These are phyloP conservation scores for Bombus confusus DNA, from an alignment of 1,140 invertebrate species.

Conservation along the genomic window DNA sequence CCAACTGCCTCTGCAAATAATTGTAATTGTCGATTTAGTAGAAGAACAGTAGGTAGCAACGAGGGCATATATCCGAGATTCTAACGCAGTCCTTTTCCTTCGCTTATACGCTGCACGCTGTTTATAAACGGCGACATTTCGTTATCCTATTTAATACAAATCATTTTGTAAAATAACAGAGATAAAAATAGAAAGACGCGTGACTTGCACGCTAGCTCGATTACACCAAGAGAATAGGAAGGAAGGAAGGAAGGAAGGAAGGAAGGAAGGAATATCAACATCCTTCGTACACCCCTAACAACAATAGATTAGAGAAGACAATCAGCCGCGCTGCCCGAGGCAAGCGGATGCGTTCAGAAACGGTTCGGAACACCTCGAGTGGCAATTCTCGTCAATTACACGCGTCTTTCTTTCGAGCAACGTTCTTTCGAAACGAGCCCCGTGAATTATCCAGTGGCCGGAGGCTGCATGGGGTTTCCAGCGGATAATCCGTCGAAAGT, in stretches of 20 bases:
- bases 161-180: accelerated
- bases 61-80: background rate
- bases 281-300: background rate
- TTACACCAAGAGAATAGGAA: background rate
- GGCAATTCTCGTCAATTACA: slow-evolving; percentile 52
- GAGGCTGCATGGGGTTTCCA: slow-evolving; percentile 23
- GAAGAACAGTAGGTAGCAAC: too few species aligned
- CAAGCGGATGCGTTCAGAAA: slow-evolving; percentile 25
- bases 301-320: slow-evolving; percentile 5
- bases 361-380: slow-evolving; percentile 32
- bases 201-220: background rate
- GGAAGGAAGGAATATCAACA: background rate
- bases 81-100: too few species aligned
- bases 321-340: background rate
- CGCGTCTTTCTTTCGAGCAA: slow-evolving; percentile 46
- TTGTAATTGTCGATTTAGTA: background rate
- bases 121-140: background rate
- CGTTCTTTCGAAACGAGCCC: slow-evolving; percentile 31
- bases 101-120: too few species aligned
- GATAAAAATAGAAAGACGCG: background rate
- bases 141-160: background rate
- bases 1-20: background rate
- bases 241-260: too few species aligned
- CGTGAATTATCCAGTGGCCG: slow-evolving; percentile 7
- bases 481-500: slow-evolving; percentile 67